Evolutionary conservation across 2,797 vertebrate species (phyloP), one percentile per base, ranked within the genome.

Genomic region (Triplophysa yarkandensis): DNA sequence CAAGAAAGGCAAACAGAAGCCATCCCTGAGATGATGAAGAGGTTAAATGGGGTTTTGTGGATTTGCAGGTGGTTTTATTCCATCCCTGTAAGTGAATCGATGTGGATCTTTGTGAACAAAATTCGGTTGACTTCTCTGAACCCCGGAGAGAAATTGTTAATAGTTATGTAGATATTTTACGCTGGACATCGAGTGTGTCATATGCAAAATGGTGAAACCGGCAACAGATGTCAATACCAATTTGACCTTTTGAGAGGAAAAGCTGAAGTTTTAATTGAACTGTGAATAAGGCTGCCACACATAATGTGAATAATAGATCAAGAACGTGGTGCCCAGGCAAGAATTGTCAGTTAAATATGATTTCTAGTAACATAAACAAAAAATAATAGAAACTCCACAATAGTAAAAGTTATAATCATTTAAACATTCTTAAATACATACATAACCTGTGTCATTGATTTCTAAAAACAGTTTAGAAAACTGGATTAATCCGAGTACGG

Each of bases 121-220:
- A 34, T 25, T 52, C 48, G 3, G 21, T n/a, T 34, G 27, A 17
- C 52, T 74, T 55, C 8, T 4, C 21, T 19, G 64, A 48, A 23
- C 10, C 44, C 63, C 36, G 55, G 4, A 39, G 57, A 69, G 28
- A 54, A 74, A 74, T 30, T 16, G 60, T 16, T 63, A 25, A 61
- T 50, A 60, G 39, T 44, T 46, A 61, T 72, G 69, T 34, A 44
- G 36, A 62, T 73, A 61, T 66, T 32, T 72, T 68, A 28, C 30
- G 44, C 21, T 23, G 19, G 50, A 30, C 48, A 70, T 48, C 30
- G 58, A 69, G 41, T 48, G 66, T 19, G 36, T 48, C 17, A 43
- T 25, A 48, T 3, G 28, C 5, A 48, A 61, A 71, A 71, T 0
- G 1, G 5, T 1, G 9, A 48, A 68, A 68, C 27, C 14, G 36